Evolutionary conservation across 2,888 invertebrate genomes (phyloP), one percentile per base, ranked within the genome.

Genomic region (Aspidiotus destructor): DNA sequence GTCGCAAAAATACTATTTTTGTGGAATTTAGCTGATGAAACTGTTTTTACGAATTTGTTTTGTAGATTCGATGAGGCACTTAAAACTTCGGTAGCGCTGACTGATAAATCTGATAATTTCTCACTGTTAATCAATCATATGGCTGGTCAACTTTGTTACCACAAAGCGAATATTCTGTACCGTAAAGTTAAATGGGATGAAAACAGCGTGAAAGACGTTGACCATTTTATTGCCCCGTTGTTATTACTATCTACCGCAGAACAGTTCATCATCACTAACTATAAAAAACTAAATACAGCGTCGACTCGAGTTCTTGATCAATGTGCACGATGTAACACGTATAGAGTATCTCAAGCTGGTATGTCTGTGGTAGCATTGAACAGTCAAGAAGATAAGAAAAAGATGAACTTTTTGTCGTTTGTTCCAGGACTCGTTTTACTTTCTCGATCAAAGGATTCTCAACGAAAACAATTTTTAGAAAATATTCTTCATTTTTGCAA

Each of bases 41-140:
- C 40, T 9, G 17, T 60, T 60, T n/a, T 11, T 6, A 15, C 2
- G 41, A 53, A 60, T 71, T 74, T 68, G 69, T 68, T 65, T 75
- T 84, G 81, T 76, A 85, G 85, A 71, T 85, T 92, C 75, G 93
- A 93, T 78, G 87, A 89, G 76, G 83, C 84, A 68, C 76, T 89
- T 17, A 79, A 80, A 61, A 81, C 83, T 73, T 83, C 84, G 11
- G 75, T 77, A 2, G 76, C 79, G 67, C 76, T 75, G 70, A 71
- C 79, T 2, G 71, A 73, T 15, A 70, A 71, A 6, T 77, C 79
- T 53, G 82, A 83, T 68, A 74, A 83, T 15, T 78, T 79, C 7
- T 77, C 79, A 71, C 85, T 86, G 73, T 87, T 90, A 74, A 77
- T 88, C 71, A 81, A 81, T 68, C 88, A 88, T 75, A 86, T 88